Percentiles rank a stretch among this genome's conserved stretches.
Conservation (phyloP, 2,888 invertebrate genomes). For the Ceraclea dissimilis region DNA sequence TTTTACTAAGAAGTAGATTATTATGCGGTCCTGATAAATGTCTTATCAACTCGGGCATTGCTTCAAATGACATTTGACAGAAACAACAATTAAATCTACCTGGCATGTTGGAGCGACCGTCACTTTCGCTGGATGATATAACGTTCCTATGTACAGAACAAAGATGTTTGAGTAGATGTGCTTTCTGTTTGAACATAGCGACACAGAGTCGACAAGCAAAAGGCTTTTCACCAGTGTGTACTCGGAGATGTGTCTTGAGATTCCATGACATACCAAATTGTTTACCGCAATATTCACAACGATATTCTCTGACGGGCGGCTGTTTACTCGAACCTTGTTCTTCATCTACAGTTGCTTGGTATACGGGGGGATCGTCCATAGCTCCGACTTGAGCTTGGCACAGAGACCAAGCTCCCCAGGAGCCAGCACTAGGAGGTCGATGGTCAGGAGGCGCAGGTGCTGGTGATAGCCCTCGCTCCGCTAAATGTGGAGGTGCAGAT, state of each 20-base stretch:
- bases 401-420: constrained; percentile 59
- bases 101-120: constrained; percentile 53
- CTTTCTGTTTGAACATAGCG: constrained; percentile 89
- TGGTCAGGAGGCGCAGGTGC: constrained; percentile 43
- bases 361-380: constrained; percentile 37
- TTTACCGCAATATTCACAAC: constrained; percentile 84
- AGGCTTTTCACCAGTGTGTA: constrained; percentile 84
- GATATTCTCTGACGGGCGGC: constrained; percentile 72
- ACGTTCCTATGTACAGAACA: constrained; percentile 86
- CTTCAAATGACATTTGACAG: constrained; percentile 79
- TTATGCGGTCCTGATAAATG: constrained; percentile 85
- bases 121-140: constrained; percentile 74
- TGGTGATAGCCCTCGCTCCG: constrained; percentile 44
- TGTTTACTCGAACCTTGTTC: constrained; percentile 50
- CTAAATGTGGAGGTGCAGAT: constrained; percentile 66
- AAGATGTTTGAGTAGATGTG: constrained; percentile 77
- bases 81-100: constrained; percentile 80
- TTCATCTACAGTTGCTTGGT: constrained; percentile 36
- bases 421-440: constrained; percentile 64
- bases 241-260: constrained; percentile 79
- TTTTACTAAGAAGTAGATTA: constrained; percentile 79
- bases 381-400: constrained; percentile 58
- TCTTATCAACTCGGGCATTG: constrained; percentile 76
- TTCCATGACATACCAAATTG: constrained; percentile 93
- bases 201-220: constrained; percentile 84